These are phyloP conservation scores for Magallana nippona DNA, from an alignment of 2,888 invertebrate species.

Conservation along the genomic window DNA sequence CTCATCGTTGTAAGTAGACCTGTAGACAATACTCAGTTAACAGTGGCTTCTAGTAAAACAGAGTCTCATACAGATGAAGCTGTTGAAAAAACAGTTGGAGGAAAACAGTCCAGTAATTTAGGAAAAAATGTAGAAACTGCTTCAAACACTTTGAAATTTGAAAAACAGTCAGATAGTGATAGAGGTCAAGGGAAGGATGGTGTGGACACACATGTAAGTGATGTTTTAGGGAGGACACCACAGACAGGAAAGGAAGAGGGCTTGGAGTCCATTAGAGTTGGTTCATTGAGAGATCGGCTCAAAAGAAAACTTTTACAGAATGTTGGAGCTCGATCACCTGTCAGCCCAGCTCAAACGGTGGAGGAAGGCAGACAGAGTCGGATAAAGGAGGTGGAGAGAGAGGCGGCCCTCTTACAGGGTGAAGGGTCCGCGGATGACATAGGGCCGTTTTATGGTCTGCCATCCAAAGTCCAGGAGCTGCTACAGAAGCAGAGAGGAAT, in stretches of 20 bases:
- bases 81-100: no score
- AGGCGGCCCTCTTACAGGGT: constrained; percentile 63
- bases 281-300: constrained; percentile 64
- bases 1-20: neutral
- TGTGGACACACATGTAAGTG: no score
- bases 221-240: neutral
- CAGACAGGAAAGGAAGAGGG: neutral
- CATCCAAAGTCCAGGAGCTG: constrained; percentile 85
- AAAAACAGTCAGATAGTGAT: no score
- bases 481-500: constrained; percentile 90
- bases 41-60: neutral
- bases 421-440: constrained; percentile 63
- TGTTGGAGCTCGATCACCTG: constrained; percentile 56
- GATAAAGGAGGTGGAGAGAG: constrained; percentile 61
- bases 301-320: constrained; percentile 66
- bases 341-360: constrained; percentile 53
- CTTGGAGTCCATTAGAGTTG: neutral
- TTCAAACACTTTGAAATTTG: no score
- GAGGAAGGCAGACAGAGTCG: constrained; percentile 60
- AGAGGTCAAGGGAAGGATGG: no score
- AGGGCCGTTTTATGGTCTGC: constrained; percentile 88
- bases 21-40: neutral
- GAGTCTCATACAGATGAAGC: no score
- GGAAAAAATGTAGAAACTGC: no score
- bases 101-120: no score